Base-by-base conservation (phyloP, 2,113 vertebrate genomes). In the Hylia prasina region DNA sequence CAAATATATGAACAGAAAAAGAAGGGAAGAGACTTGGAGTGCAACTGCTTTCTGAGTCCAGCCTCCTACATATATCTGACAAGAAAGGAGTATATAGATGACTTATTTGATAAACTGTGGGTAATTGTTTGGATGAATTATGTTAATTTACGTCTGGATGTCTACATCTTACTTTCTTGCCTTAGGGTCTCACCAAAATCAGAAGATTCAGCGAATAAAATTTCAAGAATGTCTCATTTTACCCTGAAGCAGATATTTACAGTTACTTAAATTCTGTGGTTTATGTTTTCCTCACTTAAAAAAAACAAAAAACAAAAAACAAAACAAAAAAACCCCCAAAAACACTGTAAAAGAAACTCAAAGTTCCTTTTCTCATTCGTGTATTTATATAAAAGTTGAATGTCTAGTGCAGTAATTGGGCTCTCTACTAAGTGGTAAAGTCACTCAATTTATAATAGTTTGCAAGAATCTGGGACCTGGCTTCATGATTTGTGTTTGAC, bases 201-300 rank as follows among this genome's bases (percentile, higher is more conserved):
- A 71, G 15, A 78, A 73, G 9, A n/a, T 53, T 56, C 23, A 65
- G 60, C 33, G 6, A 70, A 73, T 21, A 35, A 37, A 47, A 5
- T 82, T 82, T 83, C 16, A 63, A 57, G 8, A 71, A 82, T 48
- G 10, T 24, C n/a, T 65, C 7, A 16, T 82, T 23, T 84, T 68
- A 61, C 17, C 15, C 24, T 79, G 37, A 71, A 66, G 12, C 4
- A 81, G 11, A 72, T 30, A 69, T 40, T 57, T 66, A 61, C 12
- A 47, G 16, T 35, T 54, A 39, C 28, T 77, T 76, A 35, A 51
- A 39, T 6, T 21, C 16, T 58, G 13, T 54, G 24, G 8, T 72
- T 50, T 48, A 60, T 27, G 20, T 1, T 64, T 77, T 72, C 7
- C 7, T 13, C 1, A 0, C 2, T 7, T 0, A 9, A 40, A 28